A percentile compares a stretch with the other conserved stretches of the same genome.
These are phyloP conservation scores for Frankliniella fusca DNA, from an alignment of 2,888 invertebrate genomes.

Conservation along the genomic window DNA sequence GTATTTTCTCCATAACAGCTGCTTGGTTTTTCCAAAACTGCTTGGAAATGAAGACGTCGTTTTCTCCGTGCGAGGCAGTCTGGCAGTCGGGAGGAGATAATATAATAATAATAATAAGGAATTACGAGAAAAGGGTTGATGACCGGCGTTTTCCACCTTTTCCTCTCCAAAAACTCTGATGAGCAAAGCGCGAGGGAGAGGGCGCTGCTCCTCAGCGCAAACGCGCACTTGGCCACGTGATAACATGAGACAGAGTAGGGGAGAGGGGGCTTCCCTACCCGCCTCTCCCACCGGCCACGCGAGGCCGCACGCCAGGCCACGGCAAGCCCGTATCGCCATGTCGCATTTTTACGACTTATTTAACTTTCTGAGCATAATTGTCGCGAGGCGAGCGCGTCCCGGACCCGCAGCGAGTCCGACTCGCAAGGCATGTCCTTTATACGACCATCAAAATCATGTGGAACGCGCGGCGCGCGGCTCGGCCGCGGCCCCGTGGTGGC, in stretches of 20 bases:
- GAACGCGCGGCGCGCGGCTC: neutral
- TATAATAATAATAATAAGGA: neutral
- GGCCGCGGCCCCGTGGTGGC: too few relatives aligned
- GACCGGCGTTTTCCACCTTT: neutral
- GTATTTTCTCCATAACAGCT: too few relatives aligned
- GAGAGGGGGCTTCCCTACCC: too few relatives aligned
- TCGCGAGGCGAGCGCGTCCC: neutral
- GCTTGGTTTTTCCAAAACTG: too few relatives aligned
- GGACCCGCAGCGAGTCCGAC: neutral
- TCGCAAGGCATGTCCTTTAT: neutral
- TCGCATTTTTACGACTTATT: slow-evolving; percentile 1
- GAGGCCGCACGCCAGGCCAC: too few relatives aligned
- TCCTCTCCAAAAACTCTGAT: neutral
- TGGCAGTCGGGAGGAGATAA: neutral
- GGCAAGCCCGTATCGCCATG: neutral
- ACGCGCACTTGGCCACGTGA: too few relatives aligned
- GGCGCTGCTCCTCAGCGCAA: too few relatives aligned
- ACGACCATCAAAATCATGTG: neutral
- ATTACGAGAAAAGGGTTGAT: neutral
- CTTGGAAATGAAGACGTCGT: too few relatives aligned
- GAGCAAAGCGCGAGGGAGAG: too few relatives aligned
- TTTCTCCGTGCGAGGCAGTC: too few relatives aligned
- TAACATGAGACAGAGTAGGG: too few relatives aligned
- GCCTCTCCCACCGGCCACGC: too few relatives aligned
- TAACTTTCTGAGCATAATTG: neutral